Evolutionary conservation across 2,113 vertebrate genomes (phyloP), one percentile per base, ranked within the genome.

Genomic region (Phoenicopterus ruber): DNA sequence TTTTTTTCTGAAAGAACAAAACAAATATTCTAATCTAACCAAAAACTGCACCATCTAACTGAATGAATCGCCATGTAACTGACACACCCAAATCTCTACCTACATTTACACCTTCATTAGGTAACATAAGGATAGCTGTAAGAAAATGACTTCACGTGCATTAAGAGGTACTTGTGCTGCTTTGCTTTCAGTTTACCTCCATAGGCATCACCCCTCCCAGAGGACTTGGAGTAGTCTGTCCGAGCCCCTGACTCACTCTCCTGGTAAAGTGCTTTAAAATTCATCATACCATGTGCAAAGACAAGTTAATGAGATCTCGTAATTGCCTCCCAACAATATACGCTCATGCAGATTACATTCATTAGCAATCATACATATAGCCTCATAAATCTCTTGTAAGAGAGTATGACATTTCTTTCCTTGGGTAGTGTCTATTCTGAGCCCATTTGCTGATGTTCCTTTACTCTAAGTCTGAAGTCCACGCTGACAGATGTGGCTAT

Each of bases 401-500:
- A 46, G 28, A n/a, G 26, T 9, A 34, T 8, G n/a, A 49, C 47
- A 67, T 62, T n/a, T 38, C 72, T 62, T 66, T 22, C 32, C 54
- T 32, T 50, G 54, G 50, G 21, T 10, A 38, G n/a, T 8, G 11
- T 38, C 72, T 34, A 11, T 55, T 61, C 42, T 21, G 34, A 67
- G n/a, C 10, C 36, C 46, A 5, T 16, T 55, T 42, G 15, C 26
- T 47, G 46, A 65, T 1, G 0, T 17, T 44, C 26, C 20, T 40
- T 34, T 42, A 29, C 29, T 28, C 34, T 7, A 36, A 21, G 42
- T 19, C 55, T 20, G 28, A 74, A 52, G 36, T 19, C 32, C 65
- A 67, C 9, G 5, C 28, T 26, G 18, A 25, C 0, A 1, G n/a
- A 46, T 29, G 18, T 2, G 8, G 12, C 22, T 63, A 6, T 24